These are phyloP conservation scores for Epinotia ramella DNA, from an alignment of 2,888 invertebrate species.

Conservation along the genomic window DNA sequence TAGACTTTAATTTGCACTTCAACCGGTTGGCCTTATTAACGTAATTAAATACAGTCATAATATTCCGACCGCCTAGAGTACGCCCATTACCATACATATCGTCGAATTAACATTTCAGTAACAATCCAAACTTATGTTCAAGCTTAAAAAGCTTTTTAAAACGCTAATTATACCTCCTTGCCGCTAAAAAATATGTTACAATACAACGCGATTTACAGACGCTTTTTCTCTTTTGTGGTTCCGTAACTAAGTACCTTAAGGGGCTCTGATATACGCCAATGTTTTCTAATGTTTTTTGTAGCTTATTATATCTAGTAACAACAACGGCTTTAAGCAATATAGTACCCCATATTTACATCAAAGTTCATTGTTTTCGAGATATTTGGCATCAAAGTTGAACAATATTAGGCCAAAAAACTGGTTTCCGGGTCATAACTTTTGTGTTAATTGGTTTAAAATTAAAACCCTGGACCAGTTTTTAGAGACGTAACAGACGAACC, in stretches of 20 bases:
- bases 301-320: no score
- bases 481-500: no score
- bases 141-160: constrained; percentile 14
- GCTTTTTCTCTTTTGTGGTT: not conserved
- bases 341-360: no score
- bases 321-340: no score
- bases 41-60: constrained; percentile 7
- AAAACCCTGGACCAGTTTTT: no score
- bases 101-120: constrained; percentile 41
- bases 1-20: not conserved
- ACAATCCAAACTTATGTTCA: constrained; percentile 22
- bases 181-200: not conserved
- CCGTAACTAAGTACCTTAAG: not conserved
- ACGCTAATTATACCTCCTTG: not conserved
- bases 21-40: not conserved
- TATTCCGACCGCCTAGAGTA: constrained; percentile 1
- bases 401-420: no score
- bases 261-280: no score
- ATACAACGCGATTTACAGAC: not conserved
- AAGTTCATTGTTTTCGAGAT: no score
- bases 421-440: no score
- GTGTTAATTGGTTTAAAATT: no score
- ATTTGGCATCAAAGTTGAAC: no score
- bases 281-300: no score
- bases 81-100: constrained; percentile 29